Evolutionary conservation across 2,797 vertebrate species (phyloP), one percentile per base, ranked within the genome.

Genomic region (Otolemur crassicaudatus): DNA sequence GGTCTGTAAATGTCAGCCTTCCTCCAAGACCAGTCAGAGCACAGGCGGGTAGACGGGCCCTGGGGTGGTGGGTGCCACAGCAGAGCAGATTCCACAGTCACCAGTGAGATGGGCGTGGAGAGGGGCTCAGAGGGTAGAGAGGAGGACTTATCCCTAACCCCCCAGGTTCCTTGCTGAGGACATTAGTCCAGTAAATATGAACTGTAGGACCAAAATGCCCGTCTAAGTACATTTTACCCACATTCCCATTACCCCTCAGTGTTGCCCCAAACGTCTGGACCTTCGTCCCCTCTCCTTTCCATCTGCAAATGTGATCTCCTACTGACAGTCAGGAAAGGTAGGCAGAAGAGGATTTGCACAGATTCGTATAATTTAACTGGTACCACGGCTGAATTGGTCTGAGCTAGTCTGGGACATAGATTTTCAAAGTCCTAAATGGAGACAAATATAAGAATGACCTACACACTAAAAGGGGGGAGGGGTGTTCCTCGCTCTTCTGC

Each of bases 391-490:
- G 37, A 86, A 93, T 73, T 63, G 43, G 49, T 53, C 49, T 5
- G 56, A 90, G 60, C 3, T 31, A 3, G 4, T 75, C 46, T 93
- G 17, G 60, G 84, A 69, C 3, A 3, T 80, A 86, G n/a, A 29
- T 63, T 94, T 85, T 80, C 67, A 73, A 97, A 95, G 70, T 90
- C 34, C 79, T 83, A 73, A 90, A 43, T 29, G 94, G 73, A 84
- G 29, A 92, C 61, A 93, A 93, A 84, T 79, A 60, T 20, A 49
- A 83, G 63, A 43, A 79, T 79, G 23, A 20, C 3, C 13, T 61
- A 9, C 61, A 56, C 6, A 40, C 23, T 12, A 40, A 37, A n/a
- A 31, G 37, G 4, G 46, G 23, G 13, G 22, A 17, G 11, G 1
- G 16, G 17, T 70, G 20, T 11, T 43, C 14, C 27, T 87, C 11